Conservation (phyloP, 2,113 vertebrate genomes). For the Archocentrus centrarchus region DNA sequence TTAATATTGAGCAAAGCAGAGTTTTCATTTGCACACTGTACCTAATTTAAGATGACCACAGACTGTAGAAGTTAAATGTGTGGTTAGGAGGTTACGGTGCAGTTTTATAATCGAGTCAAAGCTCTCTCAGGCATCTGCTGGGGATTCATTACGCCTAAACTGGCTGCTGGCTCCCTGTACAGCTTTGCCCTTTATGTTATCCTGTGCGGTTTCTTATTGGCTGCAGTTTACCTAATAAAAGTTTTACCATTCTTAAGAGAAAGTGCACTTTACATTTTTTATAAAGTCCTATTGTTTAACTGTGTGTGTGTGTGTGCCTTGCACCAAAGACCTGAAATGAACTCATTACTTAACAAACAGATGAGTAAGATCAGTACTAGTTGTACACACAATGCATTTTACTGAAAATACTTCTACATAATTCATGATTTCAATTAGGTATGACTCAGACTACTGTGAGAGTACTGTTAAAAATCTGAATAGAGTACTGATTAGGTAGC, state of each 20-base stretch:
- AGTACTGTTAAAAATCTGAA: not conserved
- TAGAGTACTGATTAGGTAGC: not conserved
- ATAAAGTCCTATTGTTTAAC: not conserved
- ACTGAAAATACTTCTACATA: not conserved
- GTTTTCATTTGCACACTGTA: too few relatives aligned
- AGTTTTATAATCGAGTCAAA: not conserved
- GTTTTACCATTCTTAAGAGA: slow-evolving; percentile 1
- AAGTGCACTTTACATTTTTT: not conserved
- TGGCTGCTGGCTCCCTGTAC: not conserved
- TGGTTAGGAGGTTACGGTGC: not conserved
- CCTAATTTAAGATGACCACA: too few relatives aligned
- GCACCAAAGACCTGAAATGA: not conserved
- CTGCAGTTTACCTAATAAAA: not conserved
- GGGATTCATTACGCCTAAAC: not conserved
- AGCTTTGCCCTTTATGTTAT: not conserved
- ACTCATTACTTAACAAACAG: not conserved
- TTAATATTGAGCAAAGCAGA: too few relatives aligned
- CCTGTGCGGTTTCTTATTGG: not conserved
- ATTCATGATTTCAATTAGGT: not conserved
- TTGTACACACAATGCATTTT: not conserved
- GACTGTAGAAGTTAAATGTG: not conserved
- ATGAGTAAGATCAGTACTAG: not conserved
- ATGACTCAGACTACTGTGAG: not conserved
- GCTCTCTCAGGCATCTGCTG: not conserved
- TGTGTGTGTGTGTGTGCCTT: not conserved